Evolutionary conservation across 1,140 invertebrate genomes (phyloP), one percentile per base, ranked within the genome.

Genomic region (Bilobella aurantiaca): DNA sequence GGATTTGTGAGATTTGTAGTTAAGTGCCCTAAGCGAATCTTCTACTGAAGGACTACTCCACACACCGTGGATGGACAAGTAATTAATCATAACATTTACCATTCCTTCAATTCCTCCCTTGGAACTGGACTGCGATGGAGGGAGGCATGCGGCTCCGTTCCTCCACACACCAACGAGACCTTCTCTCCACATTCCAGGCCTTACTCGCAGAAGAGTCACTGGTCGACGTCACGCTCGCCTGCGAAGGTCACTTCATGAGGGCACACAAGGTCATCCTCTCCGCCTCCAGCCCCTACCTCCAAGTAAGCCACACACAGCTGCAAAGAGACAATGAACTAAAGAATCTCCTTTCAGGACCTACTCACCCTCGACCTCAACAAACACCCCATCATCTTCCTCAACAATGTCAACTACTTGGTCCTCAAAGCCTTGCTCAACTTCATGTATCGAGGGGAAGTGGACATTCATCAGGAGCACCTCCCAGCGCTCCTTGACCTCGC

Each of bases 211-310:
- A 84, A 75, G 80, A 82, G 72, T 79, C n/a, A n/a, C n/a, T 85
- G 66, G 89, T 93, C 42, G 92, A 95, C 78, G 91, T 94, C 66
- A 94, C 92, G 28, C 81, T 95, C 69, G 91, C 91, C 70, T 93
- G 90, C 81, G 91, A 93, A 75, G 89, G 87, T 69, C 85, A 86
- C 74, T 90, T 86, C 60, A 90, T 93, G 76, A 88, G 86, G 63
- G 92, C 91, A 46, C 92, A 94, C 81, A 93, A 93, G 82, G 87
- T 85, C 73, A 90, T 95, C 31, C 82, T 94, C 62, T 93, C 90
- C 60, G 90, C 91, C 28, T 93, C 90, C 81, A 93, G 91, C 78
- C 89, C 91, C 12, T 95, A 93, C 79, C 93, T 95, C 81, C 83
- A 53, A 23, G 49, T 53, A 53, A 53, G 14, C 23, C 25, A 53